Base-by-base conservation (phyloP, 2,888 invertebrate species). In the Drosophila mulleri region DNA sequence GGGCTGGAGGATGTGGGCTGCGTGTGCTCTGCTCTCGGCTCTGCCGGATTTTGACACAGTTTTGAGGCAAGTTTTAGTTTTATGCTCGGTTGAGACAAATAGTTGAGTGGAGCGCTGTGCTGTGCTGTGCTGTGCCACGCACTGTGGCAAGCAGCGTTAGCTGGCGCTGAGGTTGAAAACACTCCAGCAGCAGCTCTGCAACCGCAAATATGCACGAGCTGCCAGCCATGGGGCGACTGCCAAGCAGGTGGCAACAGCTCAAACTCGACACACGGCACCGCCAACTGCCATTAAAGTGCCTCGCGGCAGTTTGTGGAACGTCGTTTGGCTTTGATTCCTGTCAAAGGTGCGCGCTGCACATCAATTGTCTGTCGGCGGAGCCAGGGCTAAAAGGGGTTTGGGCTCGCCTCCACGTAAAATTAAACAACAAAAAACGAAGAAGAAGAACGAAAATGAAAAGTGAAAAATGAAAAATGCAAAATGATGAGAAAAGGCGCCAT, bases 51-150 rank as follows among this genome's bases (percentile, higher is more conserved):
- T 87, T 86, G 83, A 84, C 87, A 87, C 84, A 83, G 75, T 87
- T 86, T 82, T 72, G 72, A 74, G 84, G 80, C 84, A 75, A 87
- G 80, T 80, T 82, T 84, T 80, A 82, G 87, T 84, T 83, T 80
- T 80, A 83, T 83, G 82, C 82, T 86, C 87, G 82, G 80, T 80
- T 83, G 80, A 82, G 66, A 68, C 82, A 80, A 83, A 84, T 82
- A 87, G 82, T 82, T 78, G 72, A 83, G 82, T 80, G 73, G 69
- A 67, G 75, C 74, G 60, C 57, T 41, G 50, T 52, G 62, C 73
- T 65, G 29, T 8, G 29, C 29, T 29, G 26, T 7, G 26, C 26
- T 26, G 26, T 26, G 68, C 72, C 78, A 64, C 78, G 75, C 65
- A 63, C 67, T 66, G 78, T 45, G 62, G 76, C 72, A 72, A 42